Evolutionary conservation across 2,113 vertebrate species (phyloP).

Genomic region (Columba janthina): DNA sequence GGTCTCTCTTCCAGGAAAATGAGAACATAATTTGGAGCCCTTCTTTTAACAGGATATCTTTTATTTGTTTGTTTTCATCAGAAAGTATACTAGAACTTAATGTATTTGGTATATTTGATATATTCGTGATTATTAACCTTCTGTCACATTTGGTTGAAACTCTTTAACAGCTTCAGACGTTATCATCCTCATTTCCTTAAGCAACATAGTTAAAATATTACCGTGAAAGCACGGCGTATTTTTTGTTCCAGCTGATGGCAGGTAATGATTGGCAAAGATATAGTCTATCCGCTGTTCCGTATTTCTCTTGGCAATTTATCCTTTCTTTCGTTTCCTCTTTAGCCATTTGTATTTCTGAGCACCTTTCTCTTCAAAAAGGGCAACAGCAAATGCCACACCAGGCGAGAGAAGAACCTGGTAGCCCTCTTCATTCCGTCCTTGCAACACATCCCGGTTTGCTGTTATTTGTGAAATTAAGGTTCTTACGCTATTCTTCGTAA

Average conservation of each 20-base stretch:
- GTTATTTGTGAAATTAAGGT: not conserved
- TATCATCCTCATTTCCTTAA: not conserved
- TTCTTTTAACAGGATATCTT: not conserved
- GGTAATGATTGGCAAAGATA: not conserved
- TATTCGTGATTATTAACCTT: not conserved
- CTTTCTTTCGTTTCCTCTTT: not conserved
- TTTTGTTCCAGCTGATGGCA: not conserved
- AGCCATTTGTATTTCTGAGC: not conserved
- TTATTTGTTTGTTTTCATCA: fast-evolving
- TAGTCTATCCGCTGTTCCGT: fast-evolving
- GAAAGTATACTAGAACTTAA: not conserved
- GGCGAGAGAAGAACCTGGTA: not conserved
- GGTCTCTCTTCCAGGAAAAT: not conserved
- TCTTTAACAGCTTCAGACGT: not conserved
- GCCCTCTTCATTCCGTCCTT: not conserved
- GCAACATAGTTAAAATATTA: not conserved
- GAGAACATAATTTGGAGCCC: not conserved
- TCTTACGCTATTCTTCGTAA: not conserved
- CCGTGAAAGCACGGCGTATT: not conserved
- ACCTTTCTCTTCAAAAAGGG: not conserved
- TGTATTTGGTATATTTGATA: not conserved
- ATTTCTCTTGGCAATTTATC: not conserved
- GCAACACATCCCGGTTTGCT: not conserved
- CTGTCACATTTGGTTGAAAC: not conserved
- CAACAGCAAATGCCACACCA: not conserved